These are phyloP conservation scores for Ibidorhyncha struthersii DNA, from an alignment of 2,113 vertebrate genomes.

Conservation along the genomic window DNA sequence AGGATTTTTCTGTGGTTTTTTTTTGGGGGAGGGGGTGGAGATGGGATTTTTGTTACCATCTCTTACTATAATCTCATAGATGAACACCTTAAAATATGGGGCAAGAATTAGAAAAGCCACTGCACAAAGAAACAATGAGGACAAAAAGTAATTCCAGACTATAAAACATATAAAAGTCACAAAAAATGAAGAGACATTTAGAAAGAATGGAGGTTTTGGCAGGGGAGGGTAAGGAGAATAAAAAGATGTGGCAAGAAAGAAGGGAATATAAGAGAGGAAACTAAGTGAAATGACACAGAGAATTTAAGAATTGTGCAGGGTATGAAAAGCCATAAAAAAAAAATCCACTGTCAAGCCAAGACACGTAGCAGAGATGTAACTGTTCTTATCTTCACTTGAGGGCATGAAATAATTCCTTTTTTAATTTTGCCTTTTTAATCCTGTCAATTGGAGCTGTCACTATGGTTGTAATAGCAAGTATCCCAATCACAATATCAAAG, in stretches of 20 bases:
- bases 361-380: slow-evolving; percentile 44
- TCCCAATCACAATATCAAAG: slow-evolving; percentile 63
- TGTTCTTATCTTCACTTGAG: slow-evolving; percentile 56
- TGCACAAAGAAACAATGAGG: neutral
- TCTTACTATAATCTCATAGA: neutral
- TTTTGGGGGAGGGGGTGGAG: rapidly evolving
- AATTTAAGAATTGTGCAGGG: neutral
- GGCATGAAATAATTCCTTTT: slow-evolving; percentile 64
- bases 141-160: neutral
- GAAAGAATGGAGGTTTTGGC: neutral
- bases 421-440: slow-evolving; percentile 65
- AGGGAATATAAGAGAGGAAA: neutral
- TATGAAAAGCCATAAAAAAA: slow-evolving; percentile 24
- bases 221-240: neutral
- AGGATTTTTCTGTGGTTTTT: neutral
- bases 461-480: slow-evolving; percentile 51
- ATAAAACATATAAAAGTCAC: neutral
- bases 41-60: neutral
- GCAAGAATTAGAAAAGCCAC: neutral
- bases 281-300: neutral
- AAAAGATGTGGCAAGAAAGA: neutral
- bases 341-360: slow-evolving; percentile 17
- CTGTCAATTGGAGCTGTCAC: slow-evolving; percentile 61
- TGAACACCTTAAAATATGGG: neutral
- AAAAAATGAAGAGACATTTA: neutral